Conservation (phyloP, 1,140 invertebrate genomes). For the Drosophila takahashii region DNA sequence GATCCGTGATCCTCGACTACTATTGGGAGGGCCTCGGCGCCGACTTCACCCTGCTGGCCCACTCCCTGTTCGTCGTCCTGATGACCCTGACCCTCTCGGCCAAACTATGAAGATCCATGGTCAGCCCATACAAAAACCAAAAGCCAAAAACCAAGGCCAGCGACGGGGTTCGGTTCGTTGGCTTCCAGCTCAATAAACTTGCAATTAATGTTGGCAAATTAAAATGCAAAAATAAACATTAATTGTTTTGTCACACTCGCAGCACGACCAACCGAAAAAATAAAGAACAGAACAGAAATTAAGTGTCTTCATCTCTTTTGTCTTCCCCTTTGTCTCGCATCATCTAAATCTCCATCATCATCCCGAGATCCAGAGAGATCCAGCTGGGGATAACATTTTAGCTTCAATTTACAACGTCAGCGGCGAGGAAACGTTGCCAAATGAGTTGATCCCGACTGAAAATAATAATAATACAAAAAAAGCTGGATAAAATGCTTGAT, state of each 20-base stretch:
- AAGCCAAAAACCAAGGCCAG: slow-evolving; percentile 51
- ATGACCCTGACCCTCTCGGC: slow-evolving; percentile 62
- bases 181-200: slow-evolving; percentile 78
- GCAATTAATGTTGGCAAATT: slow-evolving; percentile 83
- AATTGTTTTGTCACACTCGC: slow-evolving; percentile 73
- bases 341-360: slow-evolving; percentile 13
- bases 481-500: slow-evolving; percentile 10
- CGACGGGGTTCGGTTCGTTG: slow-evolving; percentile 68
- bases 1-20: slow-evolving; percentile 61
- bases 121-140: background rate
- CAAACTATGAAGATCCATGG: slow-evolving; percentile 19
- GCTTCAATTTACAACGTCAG: slow-evolving; percentile 43
- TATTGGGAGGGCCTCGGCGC: slow-evolving; percentile 57
- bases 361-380: slow-evolving; percentile 19
- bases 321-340: background rate
- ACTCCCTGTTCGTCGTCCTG: slow-evolving; percentile 60
- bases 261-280: slow-evolving; percentile 28
- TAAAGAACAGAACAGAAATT: slow-evolving; percentile 17
- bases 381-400: slow-evolving; percentile 50
- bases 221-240: slow-evolving; percentile 84
- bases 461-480: background rate
- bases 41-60: slow-evolving; percentile 52
- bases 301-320: slow-evolving; percentile 40
- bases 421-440: slow-evolving; percentile 11
- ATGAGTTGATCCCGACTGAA: background rate